These are phyloP conservation scores for Rhopalosiphum nymphaeae DNA, from an alignment of 2,888 invertebrate genomes.

Conservation along the genomic window DNA sequence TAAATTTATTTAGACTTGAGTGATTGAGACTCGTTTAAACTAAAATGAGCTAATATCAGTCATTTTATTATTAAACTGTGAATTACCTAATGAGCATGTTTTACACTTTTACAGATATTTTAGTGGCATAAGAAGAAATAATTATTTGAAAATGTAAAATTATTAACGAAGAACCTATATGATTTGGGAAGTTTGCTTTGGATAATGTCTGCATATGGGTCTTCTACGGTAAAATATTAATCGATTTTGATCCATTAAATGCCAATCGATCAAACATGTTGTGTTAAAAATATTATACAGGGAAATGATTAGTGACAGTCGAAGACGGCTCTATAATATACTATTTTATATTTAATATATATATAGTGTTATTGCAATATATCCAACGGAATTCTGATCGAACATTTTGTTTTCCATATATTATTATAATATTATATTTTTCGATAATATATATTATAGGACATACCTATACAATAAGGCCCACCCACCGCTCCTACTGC, in stretches of 20 bases:
- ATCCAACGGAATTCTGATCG: background rate
- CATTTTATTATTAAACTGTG: background rate
- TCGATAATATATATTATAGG: background rate
- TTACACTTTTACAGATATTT: background rate
- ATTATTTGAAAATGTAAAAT: background rate
- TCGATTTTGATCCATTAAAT: background rate
- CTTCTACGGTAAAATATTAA: background rate
- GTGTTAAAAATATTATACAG: background rate
- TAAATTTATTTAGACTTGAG: background rate
- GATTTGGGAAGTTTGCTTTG: background rate
- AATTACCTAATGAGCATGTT: background rate
- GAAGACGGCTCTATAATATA: background rate
- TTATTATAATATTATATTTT: background rate
- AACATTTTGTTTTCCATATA: background rate
- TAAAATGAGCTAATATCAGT: background rate
- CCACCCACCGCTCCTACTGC: background rate
- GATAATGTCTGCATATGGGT: background rate
- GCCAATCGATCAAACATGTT: background rate
- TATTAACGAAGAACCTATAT: background rate
- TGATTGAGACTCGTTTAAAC: background rate
- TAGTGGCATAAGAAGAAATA: too few species aligned
- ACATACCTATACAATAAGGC: background rate
- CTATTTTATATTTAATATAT: background rate
- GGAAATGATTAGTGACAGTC: background rate
- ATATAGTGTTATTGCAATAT: background rate